Conservation (phyloP, 2,113 vertebrate genomes). For the Ondatra zibethicus region DNA sequence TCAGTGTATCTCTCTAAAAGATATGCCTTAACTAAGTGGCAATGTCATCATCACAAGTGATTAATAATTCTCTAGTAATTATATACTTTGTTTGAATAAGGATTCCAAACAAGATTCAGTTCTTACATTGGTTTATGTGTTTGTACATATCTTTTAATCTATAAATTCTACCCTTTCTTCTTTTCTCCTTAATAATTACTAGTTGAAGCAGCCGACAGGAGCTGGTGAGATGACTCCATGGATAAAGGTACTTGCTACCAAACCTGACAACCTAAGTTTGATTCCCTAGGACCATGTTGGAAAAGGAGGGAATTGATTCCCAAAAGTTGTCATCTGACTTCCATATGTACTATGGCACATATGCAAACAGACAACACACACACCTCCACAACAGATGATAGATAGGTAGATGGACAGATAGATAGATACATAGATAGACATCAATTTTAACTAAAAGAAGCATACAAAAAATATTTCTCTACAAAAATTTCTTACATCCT, state of each 20-base stretch:
- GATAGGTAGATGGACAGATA: neutral
- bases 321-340: neutral
- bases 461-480: neutral
- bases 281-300: neutral
- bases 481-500: constrained; percentile 21
- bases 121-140: neutral
- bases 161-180: neutral
- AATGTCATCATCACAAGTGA: neutral
- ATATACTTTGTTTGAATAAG: constrained; percentile 12
- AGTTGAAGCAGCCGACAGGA: neutral
- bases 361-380: neutral
- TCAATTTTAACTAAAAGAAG: neutral
- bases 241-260: neutral
- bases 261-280: neutral
- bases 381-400: neutral
- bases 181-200: neutral
- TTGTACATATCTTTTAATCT: constrained; percentile 11
- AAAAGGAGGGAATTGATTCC: neutral
- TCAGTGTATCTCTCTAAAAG: neutral
- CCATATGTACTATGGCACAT: neutral
- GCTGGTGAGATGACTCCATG: neutral
- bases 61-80: neutral
- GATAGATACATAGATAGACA: neutral
- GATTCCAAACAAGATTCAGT: neutral
- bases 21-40: neutral